Conservation (phyloP, 2,888 invertebrate genomes). For the Electrophaes corylata region DNA sequence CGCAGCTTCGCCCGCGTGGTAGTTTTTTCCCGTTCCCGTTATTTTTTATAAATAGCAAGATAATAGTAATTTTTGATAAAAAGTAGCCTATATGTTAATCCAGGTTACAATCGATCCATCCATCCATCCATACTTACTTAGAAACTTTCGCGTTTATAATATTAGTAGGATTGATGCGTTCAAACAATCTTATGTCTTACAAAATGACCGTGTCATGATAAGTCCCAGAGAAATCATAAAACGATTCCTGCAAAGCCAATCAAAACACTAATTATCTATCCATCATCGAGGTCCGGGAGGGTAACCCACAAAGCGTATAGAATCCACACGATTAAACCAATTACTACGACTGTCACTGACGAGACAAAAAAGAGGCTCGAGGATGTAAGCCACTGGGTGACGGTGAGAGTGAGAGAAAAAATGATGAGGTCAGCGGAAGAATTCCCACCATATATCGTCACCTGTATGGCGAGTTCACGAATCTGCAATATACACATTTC, state of each 20-base stretch:
- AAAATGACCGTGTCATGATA: not conserved
- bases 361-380: conserved; percentile 53
- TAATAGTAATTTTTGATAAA: no score
- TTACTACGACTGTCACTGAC: conserved; percentile 52
- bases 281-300: conserved; percentile 55
- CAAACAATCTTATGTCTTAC: not conserved
- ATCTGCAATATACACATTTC: no score
- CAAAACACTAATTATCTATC: conserved; percentile 29
- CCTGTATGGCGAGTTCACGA: no score
- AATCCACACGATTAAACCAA: conserved; percentile 58
- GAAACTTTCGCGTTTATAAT: no score
- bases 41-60: no score
- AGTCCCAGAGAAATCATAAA: conserved; percentile 2
- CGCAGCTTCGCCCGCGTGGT: no score
- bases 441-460: conserved; percentile 37
- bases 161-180: no score
- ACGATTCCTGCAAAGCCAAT: conserved; percentile 18
- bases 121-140: no score
- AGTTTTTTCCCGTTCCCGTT: no score
- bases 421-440: conserved; percentile 39
- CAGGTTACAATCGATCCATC: no score
- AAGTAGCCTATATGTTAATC: no score
- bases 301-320: conserved; percentile 46
- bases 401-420: conserved; percentile 50
- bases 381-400: conserved; percentile 58